Evolutionary conservation across 2,113 vertebrate genomes (phyloP), one percentile per base, ranked within the genome.

Genomic region (Menura novaehollandiae): DNA sequence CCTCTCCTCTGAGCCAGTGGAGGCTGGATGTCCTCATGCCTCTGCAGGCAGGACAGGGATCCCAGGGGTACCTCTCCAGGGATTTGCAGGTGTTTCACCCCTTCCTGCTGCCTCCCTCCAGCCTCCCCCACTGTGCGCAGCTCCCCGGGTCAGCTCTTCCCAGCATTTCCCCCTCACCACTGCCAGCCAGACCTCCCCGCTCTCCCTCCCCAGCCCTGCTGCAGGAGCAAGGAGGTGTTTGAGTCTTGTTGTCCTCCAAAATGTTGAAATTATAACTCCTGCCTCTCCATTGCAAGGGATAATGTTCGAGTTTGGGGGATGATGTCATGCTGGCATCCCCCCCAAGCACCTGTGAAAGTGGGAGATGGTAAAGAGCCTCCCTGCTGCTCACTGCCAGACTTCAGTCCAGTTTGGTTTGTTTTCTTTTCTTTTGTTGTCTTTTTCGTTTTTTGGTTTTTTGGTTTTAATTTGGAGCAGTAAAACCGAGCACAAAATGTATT

Each of bases 401-500:
- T 72, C 72, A 69, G 20, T 30, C 62, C 33, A 10, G 15, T 85
- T 92, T 81, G 33, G 7, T 85, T 93, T 78, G 17, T 37, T 88
- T 86, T 79, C 44, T 76, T 95, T 89, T 39, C 30, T 4, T 82
- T 90, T 74, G 5, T 66, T 28, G 9, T 55, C 17, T 32, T 26
- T 71, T 68, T 68, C 11, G 9, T 30, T 81, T 83, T 58, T 81
- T 22, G 2, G n/a, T 85, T 49, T 23, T 52, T 63, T 32, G 24
- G 11, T n/a, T 32, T 92, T 12, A 21, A 39, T 74, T 78, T 87
- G 58, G 49, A 91, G n/a, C 75, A 52, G 84, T 41, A 37, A 84
- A 77, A 88, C 33, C 17, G 60, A 93, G 95, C 96, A 97, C 96
- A 97, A 96, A 97, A 97, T 97, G 95, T 96, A 97, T 96, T 96